Percentiles rank a stretch among this genome's conserved stretches.
phyloP scores from a whole-genome alignment of 2,113 vertebrate genomes.

The Corythaeola cristata region DNA sequence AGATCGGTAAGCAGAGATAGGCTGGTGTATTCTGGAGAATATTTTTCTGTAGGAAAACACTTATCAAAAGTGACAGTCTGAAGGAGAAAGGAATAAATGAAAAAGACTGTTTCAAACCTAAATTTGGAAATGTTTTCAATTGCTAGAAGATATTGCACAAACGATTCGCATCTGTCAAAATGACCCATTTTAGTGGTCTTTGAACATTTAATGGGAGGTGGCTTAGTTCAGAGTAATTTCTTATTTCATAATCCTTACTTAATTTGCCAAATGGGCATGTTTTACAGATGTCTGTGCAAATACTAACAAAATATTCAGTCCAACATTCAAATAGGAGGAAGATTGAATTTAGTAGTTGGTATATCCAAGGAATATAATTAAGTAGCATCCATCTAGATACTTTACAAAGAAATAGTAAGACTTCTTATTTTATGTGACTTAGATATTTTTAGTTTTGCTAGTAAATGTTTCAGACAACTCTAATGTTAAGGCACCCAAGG shows the following conservation, averaged over 20 bases:
- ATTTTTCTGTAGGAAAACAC: not conserved
- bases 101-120: not conserved
- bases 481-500: not conserved
- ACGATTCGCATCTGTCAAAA: not conserved
- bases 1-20: not conserved
- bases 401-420: not conserved
- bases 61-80: not conserved
- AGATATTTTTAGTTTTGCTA: not conserved
- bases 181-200: not conserved
- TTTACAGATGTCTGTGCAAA: not conserved
- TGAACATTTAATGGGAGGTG: not conserved
- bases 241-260: not conserved
- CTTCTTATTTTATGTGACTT: not conserved
- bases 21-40: not conserved
- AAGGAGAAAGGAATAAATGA: slow-evolving; percentile 6
- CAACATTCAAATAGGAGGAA: not conserved
- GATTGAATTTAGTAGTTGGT: not conserved
- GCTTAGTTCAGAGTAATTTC: not conserved
- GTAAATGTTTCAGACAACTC: not conserved
- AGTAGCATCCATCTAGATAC: not conserved
- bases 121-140: not conserved
- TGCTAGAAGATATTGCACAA: not conserved
- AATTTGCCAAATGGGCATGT: not conserved
- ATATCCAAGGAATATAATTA: not conserved
- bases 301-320: not conserved